Evolutionary conservation across 23 tunicate genomes (phyloP), one percentile per base, ranked within the genome.

Genomic region (Oikopleura dioica): DNA sequence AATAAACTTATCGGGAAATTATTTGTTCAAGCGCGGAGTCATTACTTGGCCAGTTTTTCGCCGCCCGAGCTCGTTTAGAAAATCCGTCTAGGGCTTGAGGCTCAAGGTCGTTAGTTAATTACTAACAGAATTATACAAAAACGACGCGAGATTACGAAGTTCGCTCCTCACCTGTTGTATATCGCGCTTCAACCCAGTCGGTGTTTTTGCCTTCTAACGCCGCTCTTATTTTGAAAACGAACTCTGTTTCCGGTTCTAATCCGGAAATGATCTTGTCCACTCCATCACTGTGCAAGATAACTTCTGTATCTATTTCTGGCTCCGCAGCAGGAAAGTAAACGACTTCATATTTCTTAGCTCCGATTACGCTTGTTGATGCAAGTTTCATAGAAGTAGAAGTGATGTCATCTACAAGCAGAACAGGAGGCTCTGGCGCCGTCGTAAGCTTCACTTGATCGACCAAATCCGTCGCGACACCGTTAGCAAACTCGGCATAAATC

Each of bases 171-270:
- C 72, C 72, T 63, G 72, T 63, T 21, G 72, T 63, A 28, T 63
- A 63, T 21, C 30, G 16, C 33, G 72, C 72, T 2, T 2, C 29
- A 12, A 31, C 33, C 72, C 72, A 63, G 26, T 63, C 72, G 72
- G 72, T 63, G 72, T 2, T 28, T 23, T 23, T 2, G 33, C 5
- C 2, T 21, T 23, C 72, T 2, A 63, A 63, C 16, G 26, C 72
- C 30, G 72, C 72, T 24, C 72, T 23, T 4, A 63, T 2, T 28
- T 63, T 63, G 26, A 63, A 63, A 21, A 31, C 26, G 33, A 12
- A 63, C 4, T 63, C 72, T 28, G 72, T 63, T 31, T 23, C 72
- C 72, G 72, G 72, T 63, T 63, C 72, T 2, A 63, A 31, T 23
- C 26, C 72, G 26, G 16, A 2, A 31, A 63, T 23, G 33, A 31